A percentile compares a stretch with the other conserved stretches of the same genome.
These are phyloP conservation scores for Sipha maydis DNA, from an alignment of 2,888 invertebrate genomes.

Conservation along the genomic window DNA sequence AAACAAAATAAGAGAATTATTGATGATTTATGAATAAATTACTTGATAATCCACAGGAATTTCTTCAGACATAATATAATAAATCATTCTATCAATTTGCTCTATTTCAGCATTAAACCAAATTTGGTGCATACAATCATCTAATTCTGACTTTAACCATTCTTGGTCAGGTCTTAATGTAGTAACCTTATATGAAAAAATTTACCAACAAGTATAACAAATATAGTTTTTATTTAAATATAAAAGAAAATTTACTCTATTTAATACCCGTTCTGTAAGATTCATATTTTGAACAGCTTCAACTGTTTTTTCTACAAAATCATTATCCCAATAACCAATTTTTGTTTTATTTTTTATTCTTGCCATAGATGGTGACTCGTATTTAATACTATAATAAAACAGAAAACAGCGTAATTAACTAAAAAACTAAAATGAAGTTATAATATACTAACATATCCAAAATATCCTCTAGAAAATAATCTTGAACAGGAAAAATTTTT, in stretches of 20 bases:
- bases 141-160: constrained; percentile 58
- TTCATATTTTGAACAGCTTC: constrained; percentile 51
- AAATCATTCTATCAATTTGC: constrained; percentile 61
- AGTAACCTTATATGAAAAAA: constrained; percentile 13
- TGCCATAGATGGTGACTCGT: constrained; percentile 51
- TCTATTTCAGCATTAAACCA: constrained; percentile 60
- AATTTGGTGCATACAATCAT: constrained; percentile 60
- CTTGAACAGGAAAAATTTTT: constrained; percentile 78
- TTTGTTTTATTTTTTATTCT: constrained; percentile 58
- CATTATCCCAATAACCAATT: constrained; percentile 60
- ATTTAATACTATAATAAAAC: constrained; percentile 38
- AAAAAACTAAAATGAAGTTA: not conserved
- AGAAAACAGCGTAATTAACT: not conserved
- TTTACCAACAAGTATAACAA: not conserved
- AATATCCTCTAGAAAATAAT: constrained; percentile 71
- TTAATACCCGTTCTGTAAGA: constrained; percentile 41
- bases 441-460: constrained; percentile 68
- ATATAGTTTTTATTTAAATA: not conserved
- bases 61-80: constrained; percentile 71
- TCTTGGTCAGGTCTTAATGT: constrained; percentile 49
- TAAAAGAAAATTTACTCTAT: not conserved
- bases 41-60: constrained; percentile 77
- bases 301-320: constrained; percentile 44
- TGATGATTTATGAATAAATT: constrained; percentile 40
- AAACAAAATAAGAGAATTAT: too few relatives aligned